phyloP scores from a whole-genome alignment of 2,888 invertebrate genomes.

The Dendrolimus pini region DNA sequence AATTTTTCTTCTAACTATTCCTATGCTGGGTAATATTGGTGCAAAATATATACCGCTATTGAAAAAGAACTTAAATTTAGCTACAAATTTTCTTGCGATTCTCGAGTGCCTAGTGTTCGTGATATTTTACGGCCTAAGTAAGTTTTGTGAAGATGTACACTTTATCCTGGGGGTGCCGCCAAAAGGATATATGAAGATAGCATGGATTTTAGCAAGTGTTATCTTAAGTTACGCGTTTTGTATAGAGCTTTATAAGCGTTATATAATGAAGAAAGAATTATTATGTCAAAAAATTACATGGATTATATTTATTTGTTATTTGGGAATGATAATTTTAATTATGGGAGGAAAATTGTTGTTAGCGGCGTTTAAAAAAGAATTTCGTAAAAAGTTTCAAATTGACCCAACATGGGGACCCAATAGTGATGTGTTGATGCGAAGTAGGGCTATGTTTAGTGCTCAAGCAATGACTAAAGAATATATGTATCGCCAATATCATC shows the following conservation, averaged over 20 bases:
- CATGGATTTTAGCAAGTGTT: slow-evolving; percentile 34
- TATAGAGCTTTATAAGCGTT: slow-evolving; percentile 19
- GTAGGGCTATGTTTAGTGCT: slow-evolving; percentile 64
- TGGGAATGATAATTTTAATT: slow-evolving; percentile 7
- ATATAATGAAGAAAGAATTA: not conserved
- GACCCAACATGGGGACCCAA: slow-evolving; percentile 54
- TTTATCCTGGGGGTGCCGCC: slow-evolving; percentile 64
- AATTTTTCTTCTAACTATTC: slow-evolving; percentile 40
- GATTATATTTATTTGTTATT: not conserved
- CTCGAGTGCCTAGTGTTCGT: slow-evolving; percentile 49
- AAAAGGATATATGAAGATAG: slow-evolving; percentile 35
- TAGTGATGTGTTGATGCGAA: slow-evolving; percentile 45
- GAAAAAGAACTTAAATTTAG: slow-evolving; percentile 21
- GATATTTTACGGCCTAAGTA: slow-evolving; percentile 50
- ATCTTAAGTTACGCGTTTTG: slow-evolving; percentile 32
- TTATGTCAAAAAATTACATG: not conserved
- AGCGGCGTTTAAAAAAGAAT: slow-evolving; percentile 26
- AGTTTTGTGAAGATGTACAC: slow-evolving; percentile 61
- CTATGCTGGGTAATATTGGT: slow-evolving; percentile 35
- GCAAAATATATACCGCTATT: slow-evolving; percentile 25
- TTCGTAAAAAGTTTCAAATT: slow-evolving; percentile 24
- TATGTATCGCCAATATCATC: slow-evolving; percentile 63
- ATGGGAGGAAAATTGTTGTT: slow-evolving; percentile 23
- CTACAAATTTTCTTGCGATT: slow-evolving; percentile 30
- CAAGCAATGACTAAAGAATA: slow-evolving; percentile 73